These are phyloP conservation scores for Gobionotothen gibberifrons DNA, from an alignment of 2,797 vertebrate species.

Conservation along the genomic window DNA sequence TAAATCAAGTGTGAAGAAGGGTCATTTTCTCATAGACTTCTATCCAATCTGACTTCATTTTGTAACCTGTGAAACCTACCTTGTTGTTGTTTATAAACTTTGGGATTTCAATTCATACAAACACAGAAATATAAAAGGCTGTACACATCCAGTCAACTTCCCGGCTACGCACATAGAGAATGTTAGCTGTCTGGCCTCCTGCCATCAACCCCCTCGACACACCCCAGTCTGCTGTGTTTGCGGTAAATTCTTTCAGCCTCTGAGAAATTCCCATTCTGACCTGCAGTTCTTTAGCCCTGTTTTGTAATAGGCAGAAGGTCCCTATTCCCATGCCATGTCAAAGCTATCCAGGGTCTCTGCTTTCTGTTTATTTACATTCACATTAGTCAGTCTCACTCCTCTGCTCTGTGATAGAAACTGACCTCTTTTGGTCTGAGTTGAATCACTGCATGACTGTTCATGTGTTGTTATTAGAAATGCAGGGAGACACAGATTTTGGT, in stretches of 20 bases:
- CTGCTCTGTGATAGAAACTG: constrained; percentile 22
- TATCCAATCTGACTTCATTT: too few species aligned
- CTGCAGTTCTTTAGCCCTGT: constrained; percentile 44
- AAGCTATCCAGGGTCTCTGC: constrained; percentile 24
- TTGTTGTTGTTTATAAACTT: too few species aligned
- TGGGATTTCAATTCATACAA: too few species aligned
- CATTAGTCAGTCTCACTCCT: constrained; percentile 37
- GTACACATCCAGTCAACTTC: background rate
- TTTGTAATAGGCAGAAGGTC: constrained; percentile 29
- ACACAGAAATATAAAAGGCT: background rate
- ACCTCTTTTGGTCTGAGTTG: constrained; percentile 19
- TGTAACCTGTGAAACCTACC: too few species aligned
- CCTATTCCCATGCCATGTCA: constrained; percentile 64
- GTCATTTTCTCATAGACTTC: too few species aligned
- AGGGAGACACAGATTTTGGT: background rate
- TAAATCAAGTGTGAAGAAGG: too few species aligned
- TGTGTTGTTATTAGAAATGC: constrained; percentile 1
- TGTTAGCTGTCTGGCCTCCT: constrained; percentile 35
- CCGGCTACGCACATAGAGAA: background rate
- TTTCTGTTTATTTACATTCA: constrained; percentile 60
- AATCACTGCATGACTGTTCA: constrained; percentile 19
- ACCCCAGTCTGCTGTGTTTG: constrained; percentile 26
- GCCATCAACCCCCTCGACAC: constrained; percentile 55
- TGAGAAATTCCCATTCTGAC: constrained; percentile 72
- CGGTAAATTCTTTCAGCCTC: constrained; percentile 68